Evolutionary conservation across 2,797 vertebrate species (phyloP), one percentile per base, ranked within the genome.

Genomic region (Spinus pinus): DNA sequence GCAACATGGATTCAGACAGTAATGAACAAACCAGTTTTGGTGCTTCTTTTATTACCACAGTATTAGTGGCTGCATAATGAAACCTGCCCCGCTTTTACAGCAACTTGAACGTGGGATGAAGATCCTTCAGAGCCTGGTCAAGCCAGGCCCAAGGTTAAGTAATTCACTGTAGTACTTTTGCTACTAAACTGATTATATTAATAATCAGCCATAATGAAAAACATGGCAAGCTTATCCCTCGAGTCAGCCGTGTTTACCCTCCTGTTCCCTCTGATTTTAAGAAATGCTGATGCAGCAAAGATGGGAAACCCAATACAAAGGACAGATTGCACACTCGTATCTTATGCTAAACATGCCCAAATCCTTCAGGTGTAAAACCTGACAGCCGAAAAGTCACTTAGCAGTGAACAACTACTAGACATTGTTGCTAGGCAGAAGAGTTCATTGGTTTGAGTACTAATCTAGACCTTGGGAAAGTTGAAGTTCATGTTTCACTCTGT

Each of bases 101-200:
- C 16, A 66, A 33, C 10, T 7, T 3, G 25, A 71, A 31, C 33
- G 6, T 0, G 1, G 56, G 39, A 62, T 24, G n/a, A 94, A 70
- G 66, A 81, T 51, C 74, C 57, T 85, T 82, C 81, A 89, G 37
- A 86, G 62, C 42, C 67, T 73, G 62, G 82, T 51, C 89, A 88
- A 90, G 62, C 57, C 84, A 88, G 71, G 56, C 56, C 37, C 82
- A 81, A 90, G 87, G 89, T 91, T 90, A 95, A 88, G 62, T 30
- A 56, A 75, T 60, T 53, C 6, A 0, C 65, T 65, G 79, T 31
- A 62, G 28, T 49, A 60, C 41, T 67, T 89, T 74, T 91, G 66
- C 62, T 54, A 12, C 54, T 75, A 54, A 92, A 75, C 51, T 81
- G 49, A 66, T 86, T 89, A 57, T 78, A 90, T 83, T 93, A 90